A percentile compares a stretch with the other conserved stretches of the same genome.
Evolutionary conservation across 2,113 vertebrate species (phyloP).

Genomic region (Poeciliopsis retropinna): DNA sequence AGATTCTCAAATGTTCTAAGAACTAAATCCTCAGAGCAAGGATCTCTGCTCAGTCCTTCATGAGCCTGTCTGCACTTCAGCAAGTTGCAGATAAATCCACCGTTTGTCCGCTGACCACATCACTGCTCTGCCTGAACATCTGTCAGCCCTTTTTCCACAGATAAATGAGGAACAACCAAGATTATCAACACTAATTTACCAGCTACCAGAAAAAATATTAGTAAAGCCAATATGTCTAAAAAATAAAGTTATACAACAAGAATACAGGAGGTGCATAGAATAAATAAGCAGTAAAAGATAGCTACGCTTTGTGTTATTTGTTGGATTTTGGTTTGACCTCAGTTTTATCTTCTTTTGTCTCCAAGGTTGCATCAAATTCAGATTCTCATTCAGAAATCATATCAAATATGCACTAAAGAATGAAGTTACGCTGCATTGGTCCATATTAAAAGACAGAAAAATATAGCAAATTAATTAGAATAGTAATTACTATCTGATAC

Average conservation of each 20-base stretch:
- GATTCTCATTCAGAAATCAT: background rate
- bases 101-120: constrained; percentile 43
- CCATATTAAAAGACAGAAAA: background rate
- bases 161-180: background rate
- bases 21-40: background rate
- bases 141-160: constrained; percentile 33
- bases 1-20: too few species aligned
- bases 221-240: background rate
- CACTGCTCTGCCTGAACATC: constrained; percentile 29
- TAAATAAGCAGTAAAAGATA: background rate
- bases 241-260: background rate
- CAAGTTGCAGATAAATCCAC: constrained; percentile 1
- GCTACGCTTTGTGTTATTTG: too few species aligned
- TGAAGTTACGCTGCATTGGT: background rate
- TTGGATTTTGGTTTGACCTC: too few species aligned
- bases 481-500: background rate
- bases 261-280: background rate
- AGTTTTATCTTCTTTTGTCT: too few species aligned
- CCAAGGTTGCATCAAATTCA: background rate
- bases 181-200: constrained; percentile 18
- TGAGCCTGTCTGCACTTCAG: constrained; percentile 7
- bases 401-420: background rate
- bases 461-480: too few species aligned
- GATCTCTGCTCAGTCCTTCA: constrained; percentile 12
- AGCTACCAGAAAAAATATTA: constrained; percentile 2